Percentiles rank a stretch among this genome's conserved stretches.
These are phyloP conservation scores for Brachionus calyciflorus DNA, from an alignment of 1,140 invertebrate species.

Conservation along the genomic window DNA sequence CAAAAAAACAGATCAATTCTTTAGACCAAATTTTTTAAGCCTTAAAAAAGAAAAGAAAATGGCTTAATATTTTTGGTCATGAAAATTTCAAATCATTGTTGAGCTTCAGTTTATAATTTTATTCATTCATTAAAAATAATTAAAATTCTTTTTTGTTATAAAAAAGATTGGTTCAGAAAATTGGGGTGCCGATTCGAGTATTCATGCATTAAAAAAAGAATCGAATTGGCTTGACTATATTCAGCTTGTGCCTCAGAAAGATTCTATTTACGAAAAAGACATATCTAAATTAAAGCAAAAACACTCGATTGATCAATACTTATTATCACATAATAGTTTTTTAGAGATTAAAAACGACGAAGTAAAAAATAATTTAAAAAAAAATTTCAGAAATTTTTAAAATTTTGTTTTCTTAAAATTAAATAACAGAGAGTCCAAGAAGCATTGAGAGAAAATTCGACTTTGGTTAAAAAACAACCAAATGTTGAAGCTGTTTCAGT, in stretches of 20 bases:
- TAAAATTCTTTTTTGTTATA: background rate
- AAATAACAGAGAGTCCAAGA: conserved; percentile 55
- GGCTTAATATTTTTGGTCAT: no score
- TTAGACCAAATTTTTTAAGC: no score
- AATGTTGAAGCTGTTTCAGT: conserved; percentile 50
- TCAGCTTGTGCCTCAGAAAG: conserved; percentile 52
- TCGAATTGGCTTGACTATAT: conserved; percentile 58
- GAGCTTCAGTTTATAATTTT: no score
- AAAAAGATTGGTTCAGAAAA: conserved; percentile 55
- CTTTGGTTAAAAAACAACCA: conserved; percentile 52
- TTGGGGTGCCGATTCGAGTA: conserved; percentile 55
- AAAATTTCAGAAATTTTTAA: background rate
- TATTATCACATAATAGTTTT: conserved; percentile 55
- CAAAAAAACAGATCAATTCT: no score
- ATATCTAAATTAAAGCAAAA: conserved; percentile 53
- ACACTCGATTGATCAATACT: conserved; percentile 55
- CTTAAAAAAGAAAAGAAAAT: no score
- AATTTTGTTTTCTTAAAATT: background rate
- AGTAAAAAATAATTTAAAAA: conserved; percentile 49
- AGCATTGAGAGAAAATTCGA: conserved; percentile 55
- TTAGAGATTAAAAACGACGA: conserved; percentile 54
- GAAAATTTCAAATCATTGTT: no score
- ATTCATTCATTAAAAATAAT: no score
- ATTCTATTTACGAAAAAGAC: conserved; percentile 55
- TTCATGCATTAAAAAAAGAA: conserved; percentile 56